These are phyloP conservation scores for Eumacrocentrus americanus DNA, from an alignment of 2,888 invertebrate species.

Conservation along the genomic window DNA sequence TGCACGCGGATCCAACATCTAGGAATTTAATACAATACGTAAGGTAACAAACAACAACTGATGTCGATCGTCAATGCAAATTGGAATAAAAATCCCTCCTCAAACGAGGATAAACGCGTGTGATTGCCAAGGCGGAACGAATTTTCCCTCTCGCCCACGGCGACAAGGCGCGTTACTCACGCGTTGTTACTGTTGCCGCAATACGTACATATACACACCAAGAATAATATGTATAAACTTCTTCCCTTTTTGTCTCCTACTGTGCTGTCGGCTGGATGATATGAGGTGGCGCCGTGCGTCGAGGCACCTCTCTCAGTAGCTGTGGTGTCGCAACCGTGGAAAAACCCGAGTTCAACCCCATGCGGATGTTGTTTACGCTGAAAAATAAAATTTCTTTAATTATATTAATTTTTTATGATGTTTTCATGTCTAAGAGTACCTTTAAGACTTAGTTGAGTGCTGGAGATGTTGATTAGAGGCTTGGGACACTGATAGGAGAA, in stretches of 20 bases:
- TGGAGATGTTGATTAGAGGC: not conserved
- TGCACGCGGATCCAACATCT: conserved; percentile 12
- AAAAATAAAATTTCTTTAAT: not conserved
- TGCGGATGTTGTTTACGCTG: not conserved
- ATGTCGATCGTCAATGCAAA: conserved; percentile 16
- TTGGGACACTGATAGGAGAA: conserved; percentile 4
- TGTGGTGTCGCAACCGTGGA: not conserved
- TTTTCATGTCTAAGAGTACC: no score
- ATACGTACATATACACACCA: not conserved
- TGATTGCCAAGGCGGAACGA: conserved; percentile 29
- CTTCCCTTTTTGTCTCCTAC: not conserved
- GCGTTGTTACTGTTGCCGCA: conserved; percentile 16
- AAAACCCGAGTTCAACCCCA: not conserved
- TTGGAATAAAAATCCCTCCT: conserved; percentile 12
- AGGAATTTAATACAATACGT: conserved; percentile 14
- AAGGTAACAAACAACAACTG: conserved; percentile 9
- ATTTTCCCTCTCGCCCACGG: conserved; percentile 30
- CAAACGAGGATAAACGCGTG: conserved; percentile 12
- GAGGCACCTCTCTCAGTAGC: not conserved
- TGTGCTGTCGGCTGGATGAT: not conserved
- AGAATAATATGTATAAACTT: not conserved
- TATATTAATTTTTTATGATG: not conserved
- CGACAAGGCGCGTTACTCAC: conserved; percentile 26
- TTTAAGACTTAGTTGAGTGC: no score
- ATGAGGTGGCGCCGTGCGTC: not conserved